Percentiles rank a stretch among this genome's conserved stretches.
phyloP scores from a whole-genome alignment of 2,113 vertebrate genomes.

The Thamnaconus septentrionalis region DNA sequence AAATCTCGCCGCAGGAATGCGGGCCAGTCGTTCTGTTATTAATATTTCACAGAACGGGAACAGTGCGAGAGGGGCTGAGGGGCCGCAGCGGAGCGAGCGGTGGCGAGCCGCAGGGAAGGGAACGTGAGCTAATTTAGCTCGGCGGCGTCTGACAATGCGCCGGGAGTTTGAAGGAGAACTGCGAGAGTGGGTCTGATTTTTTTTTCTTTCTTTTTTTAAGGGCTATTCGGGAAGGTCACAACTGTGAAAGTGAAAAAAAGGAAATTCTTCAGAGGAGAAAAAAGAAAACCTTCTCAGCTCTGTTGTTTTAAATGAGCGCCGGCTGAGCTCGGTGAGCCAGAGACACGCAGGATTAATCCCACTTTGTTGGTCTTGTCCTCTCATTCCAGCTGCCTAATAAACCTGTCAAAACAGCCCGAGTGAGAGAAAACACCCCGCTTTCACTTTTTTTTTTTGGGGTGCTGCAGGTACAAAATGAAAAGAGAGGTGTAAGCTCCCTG shows the following conservation, averaged over 20 bases:
- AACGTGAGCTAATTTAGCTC: conserved; percentile 18
- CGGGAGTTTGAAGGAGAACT: neutral
- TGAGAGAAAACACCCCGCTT: conserved; percentile 10
- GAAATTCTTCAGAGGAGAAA: neutral
- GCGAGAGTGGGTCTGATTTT: neutral
- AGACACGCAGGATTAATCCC: conserved; percentile 59
- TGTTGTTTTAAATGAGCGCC: conserved; percentile 27
- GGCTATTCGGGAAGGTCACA: neutral
- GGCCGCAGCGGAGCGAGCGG: conserved; percentile 1
- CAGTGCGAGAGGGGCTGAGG: conserved; percentile 1
- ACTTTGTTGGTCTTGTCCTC: conserved; percentile 56
- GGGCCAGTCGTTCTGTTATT: conserved; percentile 70
- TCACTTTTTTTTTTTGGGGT: conserved; percentile 5
- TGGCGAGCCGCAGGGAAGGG: conserved; percentile 19
- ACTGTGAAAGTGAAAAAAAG: neutral
- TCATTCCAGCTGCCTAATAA: conserved; percentile 71
- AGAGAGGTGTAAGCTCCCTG: conserved; percentile 30
- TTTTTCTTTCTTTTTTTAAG: too few species aligned
- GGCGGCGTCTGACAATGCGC: neutral
- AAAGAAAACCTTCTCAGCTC: neutral
- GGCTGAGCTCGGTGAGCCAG: conserved; percentile 33
- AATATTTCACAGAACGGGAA: conserved; percentile 70
- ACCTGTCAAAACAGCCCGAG: conserved; percentile 63
- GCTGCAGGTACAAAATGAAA: conserved; percentile 45
- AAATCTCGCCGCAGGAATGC: conserved; percentile 68